Evolutionary conservation across 2,888 invertebrate genomes (phyloP).

Genomic region (Aporophyla nigra): DNA sequence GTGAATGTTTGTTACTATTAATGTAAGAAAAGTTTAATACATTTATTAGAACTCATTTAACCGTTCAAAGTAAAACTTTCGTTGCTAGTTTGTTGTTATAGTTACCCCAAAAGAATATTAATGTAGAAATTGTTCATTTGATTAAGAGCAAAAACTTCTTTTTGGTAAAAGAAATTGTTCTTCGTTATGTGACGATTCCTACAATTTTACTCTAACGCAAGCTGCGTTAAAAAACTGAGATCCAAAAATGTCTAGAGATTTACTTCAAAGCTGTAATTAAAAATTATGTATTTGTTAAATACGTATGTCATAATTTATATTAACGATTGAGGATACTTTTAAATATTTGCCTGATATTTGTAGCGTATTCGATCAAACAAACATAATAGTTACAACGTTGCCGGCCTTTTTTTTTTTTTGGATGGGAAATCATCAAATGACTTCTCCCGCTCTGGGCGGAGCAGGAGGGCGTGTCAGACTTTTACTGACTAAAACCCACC

Average conservation of each 20-base stretch:
- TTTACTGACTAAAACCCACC: no score
- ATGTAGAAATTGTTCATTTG: not conserved
- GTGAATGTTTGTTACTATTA: not conserved
- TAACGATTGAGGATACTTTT: not conserved
- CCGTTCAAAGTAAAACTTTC: not conserved
- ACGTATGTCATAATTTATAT: not conserved
- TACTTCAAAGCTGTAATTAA: no score
- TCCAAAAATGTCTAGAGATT: not conserved
- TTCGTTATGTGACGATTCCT: no score
- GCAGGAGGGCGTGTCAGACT: no score
- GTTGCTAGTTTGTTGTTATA: not conserved
- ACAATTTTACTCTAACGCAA: no score
- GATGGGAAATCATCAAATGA: no score
- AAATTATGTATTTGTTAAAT: not conserved
- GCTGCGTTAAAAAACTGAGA: no score
- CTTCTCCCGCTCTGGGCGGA: no score
- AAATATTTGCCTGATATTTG: not conserved
- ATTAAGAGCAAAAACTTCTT: not conserved
- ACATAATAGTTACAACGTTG: not conserved
- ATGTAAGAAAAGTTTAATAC: not conserved
- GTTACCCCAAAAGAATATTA: not conserved
- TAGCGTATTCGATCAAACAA: not conserved
- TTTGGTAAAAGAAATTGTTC: no score
- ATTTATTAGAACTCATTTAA: not conserved
- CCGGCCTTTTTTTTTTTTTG: no score